Percentiles rank a stretch among this genome's conserved stretches.
phyloP scores from a whole-genome alignment of 2,113 vertebrate genomes.

The Percina caprodes region DNA sequence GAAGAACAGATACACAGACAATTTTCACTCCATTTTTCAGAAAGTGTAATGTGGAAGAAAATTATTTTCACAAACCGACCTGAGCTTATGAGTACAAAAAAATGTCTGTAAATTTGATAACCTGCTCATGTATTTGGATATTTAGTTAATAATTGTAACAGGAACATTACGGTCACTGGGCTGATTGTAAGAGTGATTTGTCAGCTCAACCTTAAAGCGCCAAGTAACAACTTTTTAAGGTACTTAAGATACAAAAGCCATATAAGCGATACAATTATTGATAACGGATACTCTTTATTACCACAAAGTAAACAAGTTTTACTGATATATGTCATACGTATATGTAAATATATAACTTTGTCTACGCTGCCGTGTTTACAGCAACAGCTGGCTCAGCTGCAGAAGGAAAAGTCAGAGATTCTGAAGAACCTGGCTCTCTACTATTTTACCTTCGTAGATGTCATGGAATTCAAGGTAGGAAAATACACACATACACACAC shows the following conservation, averaged over 20 bases:
- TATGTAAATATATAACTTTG: not conserved
- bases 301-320: not conserved
- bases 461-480: slow-evolving; percentile 99
- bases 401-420: slow-evolving; percentile 99
- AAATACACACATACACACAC: not conserved
- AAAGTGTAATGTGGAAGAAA: not conserved
- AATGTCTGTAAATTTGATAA: not conserved
- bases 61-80: not conserved
- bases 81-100: not conserved
- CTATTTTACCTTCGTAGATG: slow-evolving; percentile 99
- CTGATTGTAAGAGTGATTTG: not conserved
- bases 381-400: slow-evolving; percentile 99
- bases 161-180: not conserved
- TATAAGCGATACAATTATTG: not conserved
- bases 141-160: not conserved
- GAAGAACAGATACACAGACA: not conserved
- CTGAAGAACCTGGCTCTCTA: slow-evolving; percentile 99
- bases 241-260: not conserved
- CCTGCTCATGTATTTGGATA: not conserved
- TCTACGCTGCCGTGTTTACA: slow-evolving; percentile 76
- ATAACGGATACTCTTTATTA: not conserved
- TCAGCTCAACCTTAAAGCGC: not conserved
- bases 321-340: not conserved
- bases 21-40: not conserved
- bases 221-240: not conserved